phyloP scores from a whole-genome alignment of 2,888 invertebrate species.

The Drosophila anceps region DNA sequence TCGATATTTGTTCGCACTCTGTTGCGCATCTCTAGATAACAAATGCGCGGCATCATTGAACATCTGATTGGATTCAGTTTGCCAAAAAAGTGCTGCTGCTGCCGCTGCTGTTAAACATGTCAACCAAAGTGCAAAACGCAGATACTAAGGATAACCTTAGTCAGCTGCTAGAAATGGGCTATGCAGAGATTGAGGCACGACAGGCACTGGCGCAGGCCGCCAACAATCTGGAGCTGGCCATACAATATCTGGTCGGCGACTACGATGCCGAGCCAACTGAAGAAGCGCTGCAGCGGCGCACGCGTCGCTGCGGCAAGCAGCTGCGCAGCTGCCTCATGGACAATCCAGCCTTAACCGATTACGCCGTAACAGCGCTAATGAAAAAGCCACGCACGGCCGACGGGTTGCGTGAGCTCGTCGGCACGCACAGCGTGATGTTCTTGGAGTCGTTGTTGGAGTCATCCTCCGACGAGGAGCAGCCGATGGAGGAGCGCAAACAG shows the following conservation, averaged over 20 bases:
- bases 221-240: conserved; percentile 98
- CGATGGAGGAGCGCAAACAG: too few species aligned
- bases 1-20: conserved; percentile 17
- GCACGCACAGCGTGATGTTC: conserved; percentile 20
- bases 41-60: conserved; percentile 21
- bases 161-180: conserved; percentile 90
- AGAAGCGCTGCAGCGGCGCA: conserved; percentile 15
- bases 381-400: conserved; percentile 12
- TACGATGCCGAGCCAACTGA: conserved; percentile 36
- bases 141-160: conserved; percentile 24
- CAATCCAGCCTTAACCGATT: conserved; percentile 44
- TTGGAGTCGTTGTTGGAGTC: conserved; percentile 44
- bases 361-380: conserved; percentile 42
- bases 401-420: conserved; percentile 24
- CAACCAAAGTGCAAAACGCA: conserved; percentile 8
- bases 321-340: conserved; percentile 49
- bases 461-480: conserved; percentile 39
- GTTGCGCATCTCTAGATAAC: not conserved
- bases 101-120: conserved; percentile 3
- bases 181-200: conserved; percentile 91
- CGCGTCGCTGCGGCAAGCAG: conserved; percentile 20
- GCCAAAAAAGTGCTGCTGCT: not conserved
- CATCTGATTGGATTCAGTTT: not conserved
- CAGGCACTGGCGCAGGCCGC: conserved; percentile 96
- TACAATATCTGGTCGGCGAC: conserved; percentile 92